A percentile compares a stretch with the other conserved stretches of the same genome.
Evolutionary conservation across 2,888 invertebrate species (phyloP).

Genomic region (Drosophila differens): DNA sequence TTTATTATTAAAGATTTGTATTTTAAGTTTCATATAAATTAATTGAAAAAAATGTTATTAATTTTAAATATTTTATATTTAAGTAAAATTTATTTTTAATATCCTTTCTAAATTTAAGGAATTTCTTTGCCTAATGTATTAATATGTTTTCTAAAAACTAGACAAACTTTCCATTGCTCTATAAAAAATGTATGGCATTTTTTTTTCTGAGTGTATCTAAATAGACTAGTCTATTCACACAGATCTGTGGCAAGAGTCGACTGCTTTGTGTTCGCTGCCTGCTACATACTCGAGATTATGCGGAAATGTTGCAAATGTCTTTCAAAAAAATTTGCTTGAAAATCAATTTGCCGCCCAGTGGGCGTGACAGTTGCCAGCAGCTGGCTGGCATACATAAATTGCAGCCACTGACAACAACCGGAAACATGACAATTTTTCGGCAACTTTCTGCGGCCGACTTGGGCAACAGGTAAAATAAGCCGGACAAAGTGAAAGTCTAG

Average conservation of each 20-base stretch:
- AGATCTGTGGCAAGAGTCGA: slow-evolving; percentile 27
- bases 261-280: slow-evolving; percentile 50
- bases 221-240: slow-evolving; percentile 16
- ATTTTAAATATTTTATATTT: neutral
- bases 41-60: neutral
- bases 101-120: neutral
- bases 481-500: slow-evolving; percentile 61
- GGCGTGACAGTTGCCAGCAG: slow-evolving; percentile 33
- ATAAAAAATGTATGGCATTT: rapidly evolving
- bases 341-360: slow-evolving; percentile 40
- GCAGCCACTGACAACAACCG: slow-evolving; percentile 31
- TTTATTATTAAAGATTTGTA: neutral
- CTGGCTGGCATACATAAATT: slow-evolving; percentile 12
- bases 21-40: neutral
- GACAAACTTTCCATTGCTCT: neutral
- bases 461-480: slow-evolving; percentile 61
- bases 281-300: slow-evolving; percentile 54
- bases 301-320: slow-evolving; percentile 69
- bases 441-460: slow-evolving; percentile 26
- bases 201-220: neutral
- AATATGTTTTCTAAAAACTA: neutral
- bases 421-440: slow-evolving; percentile 48
- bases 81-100: too few species aligned
- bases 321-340: slow-evolving; percentile 38
- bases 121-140: neutral